Evolutionary conservation across 2,888 invertebrate species (phyloP).

Genomic region (Bimastos eiseni): DNA sequence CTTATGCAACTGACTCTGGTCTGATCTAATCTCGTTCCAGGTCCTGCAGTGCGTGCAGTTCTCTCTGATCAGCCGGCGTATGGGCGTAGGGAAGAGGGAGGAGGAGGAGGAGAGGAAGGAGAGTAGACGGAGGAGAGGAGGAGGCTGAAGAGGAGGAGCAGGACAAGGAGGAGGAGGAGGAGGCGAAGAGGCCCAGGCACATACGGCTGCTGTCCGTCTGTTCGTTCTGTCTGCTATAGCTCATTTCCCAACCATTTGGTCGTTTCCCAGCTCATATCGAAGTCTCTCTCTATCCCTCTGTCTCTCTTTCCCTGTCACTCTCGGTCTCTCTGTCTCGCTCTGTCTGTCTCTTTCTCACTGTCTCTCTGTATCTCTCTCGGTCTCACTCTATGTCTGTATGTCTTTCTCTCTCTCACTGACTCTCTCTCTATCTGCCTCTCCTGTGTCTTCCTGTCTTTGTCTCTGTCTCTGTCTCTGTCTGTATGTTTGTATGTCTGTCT

Average conservation of each 20-base stretch:
- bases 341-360: too few species aligned
- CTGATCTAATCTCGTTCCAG: not conserved
- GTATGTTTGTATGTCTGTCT: too few species aligned
- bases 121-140: too few species aligned
- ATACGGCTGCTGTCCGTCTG: not conserved
- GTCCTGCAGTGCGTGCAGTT: not conserved
- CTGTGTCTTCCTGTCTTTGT: not conserved
- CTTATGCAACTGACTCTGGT: not conserved
- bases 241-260: not conserved
- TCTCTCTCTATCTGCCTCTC: not conserved
- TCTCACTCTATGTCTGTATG: not conserved
- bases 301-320: too few species aligned
- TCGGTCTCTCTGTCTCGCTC: too few species aligned
- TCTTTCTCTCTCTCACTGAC: not conserved
- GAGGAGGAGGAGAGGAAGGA: too few species aligned
- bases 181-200: not conserved
- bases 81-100: not conserved
- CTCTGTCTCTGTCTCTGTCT: too few species aligned
- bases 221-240: not conserved
- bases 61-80: not conserved
- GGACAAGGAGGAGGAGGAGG: too few species aligned
- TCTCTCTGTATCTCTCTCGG: not conserved
- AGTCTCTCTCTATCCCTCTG: not conserved
- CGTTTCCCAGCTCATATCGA: not conserved
- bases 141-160: not conserved